Conservation (phyloP, 1,140 invertebrate species). For the Neodiprion virginianus region DNA sequence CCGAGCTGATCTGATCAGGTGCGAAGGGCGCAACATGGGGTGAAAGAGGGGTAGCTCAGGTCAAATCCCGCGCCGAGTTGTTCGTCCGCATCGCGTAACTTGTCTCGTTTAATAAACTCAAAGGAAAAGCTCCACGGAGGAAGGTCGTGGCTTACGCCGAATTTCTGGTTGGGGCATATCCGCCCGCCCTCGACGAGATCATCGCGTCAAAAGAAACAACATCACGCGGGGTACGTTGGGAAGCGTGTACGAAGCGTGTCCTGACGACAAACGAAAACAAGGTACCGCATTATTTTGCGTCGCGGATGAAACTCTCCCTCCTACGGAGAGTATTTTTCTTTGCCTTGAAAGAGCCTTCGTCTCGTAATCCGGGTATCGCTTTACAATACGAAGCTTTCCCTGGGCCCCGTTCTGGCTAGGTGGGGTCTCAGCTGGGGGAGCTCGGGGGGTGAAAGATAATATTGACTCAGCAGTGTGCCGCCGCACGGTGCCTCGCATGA, state of each 20-base stretch:
- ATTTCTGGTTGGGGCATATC: neutral
- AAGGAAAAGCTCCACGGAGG: neutral
- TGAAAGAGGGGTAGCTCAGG: neutral
- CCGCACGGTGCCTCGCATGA: neutral
- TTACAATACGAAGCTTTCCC: conserved; percentile 38
- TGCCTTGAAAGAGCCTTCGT: conserved; percentile 26
- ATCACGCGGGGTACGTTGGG: neutral
- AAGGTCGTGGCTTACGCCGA: neutral
- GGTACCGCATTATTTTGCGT: conserved; percentile 16
- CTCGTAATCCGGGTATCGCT: conserved; percentile 48
- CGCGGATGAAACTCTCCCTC: neutral
- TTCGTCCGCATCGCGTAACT: conserved; percentile 4
- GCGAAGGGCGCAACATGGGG: neutral
- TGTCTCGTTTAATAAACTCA: conserved; percentile 3
- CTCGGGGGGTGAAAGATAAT: conserved; percentile 42
- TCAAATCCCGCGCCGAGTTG: neutral
- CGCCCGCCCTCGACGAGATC: neutral
- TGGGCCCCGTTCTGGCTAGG: neutral
- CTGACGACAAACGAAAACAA: conserved; percentile 18
- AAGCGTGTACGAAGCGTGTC: conserved; percentile 1
- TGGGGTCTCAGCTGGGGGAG: conserved; percentile 1
- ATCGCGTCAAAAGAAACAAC: conserved; percentile 7
- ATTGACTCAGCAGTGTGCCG: conserved; percentile 45
- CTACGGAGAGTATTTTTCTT: conserved; percentile 37
- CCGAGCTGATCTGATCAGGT: neutral